Conservation (phyloP, 2,113 vertebrate species). For the Natator depressus region DNA sequence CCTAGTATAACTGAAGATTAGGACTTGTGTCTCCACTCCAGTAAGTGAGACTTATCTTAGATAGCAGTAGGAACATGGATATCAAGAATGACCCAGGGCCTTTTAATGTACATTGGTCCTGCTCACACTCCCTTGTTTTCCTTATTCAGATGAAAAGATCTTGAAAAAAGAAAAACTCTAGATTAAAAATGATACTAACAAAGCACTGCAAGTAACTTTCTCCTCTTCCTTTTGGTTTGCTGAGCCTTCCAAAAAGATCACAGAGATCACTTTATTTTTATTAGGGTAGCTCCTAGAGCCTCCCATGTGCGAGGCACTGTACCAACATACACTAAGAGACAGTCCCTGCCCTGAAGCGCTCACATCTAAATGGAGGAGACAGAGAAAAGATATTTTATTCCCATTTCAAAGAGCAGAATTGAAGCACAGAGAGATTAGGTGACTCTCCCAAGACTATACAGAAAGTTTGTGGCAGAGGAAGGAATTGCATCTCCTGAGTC, state of each 20-base stretch:
- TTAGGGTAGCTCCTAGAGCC: background rate
- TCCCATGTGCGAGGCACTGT: background rate
- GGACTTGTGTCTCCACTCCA: background rate
- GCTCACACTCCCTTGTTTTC: background rate
- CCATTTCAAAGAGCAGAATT: background rate
- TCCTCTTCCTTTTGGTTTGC: background rate
- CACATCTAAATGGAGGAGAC: fast-evolving
- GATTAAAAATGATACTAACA: background rate
- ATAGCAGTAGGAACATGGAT: background rate
- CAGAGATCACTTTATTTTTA: background rate
- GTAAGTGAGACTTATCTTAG: background rate
- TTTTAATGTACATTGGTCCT: background rate
- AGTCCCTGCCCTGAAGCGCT: background rate
- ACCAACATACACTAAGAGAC: background rate
- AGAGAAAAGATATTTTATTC: background rate
- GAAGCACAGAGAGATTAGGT: background rate
- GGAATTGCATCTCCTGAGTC: background rate
- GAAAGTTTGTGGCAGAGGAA: background rate
- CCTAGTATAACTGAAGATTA: background rate
- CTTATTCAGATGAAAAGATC: background rate
- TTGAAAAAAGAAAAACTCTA: background rate
- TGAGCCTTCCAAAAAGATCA: background rate
- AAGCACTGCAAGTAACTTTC: background rate
- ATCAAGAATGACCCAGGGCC: background rate
- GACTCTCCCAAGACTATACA: background rate